Evolutionary conservation across 2,888 invertebrate genomes (phyloP).

Genomic region (Cotesia congregata): DNA sequence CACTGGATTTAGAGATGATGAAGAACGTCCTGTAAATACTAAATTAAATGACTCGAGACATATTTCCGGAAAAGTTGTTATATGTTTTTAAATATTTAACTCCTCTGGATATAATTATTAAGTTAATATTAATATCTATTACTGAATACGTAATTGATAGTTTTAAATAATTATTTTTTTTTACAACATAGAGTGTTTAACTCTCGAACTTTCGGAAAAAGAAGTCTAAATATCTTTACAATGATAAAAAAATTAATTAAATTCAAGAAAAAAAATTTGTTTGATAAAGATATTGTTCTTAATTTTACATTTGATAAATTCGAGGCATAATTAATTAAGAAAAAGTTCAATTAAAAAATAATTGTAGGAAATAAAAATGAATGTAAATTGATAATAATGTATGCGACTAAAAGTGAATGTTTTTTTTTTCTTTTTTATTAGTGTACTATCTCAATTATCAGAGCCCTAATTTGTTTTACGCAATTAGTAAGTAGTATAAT

Average conservation of each 20-base stretch:
- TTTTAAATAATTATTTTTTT: not conserved
- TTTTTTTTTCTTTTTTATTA: not conserved
- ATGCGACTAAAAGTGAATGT: not conserved
- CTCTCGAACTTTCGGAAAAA: not conserved
- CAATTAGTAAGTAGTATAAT: not conserved
- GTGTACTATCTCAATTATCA: not conserved
- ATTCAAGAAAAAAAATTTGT: no score
- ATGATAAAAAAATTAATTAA: no score
- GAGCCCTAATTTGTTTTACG: not conserved
- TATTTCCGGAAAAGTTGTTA: constrained; percentile 25
- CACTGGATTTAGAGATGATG: constrained; percentile 47
- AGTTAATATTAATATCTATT: not conserved
- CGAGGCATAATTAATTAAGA: not conserved
- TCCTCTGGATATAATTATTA: not conserved
- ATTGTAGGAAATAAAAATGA: not conserved
- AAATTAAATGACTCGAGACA: constrained; percentile 37
- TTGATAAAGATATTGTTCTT: no score
- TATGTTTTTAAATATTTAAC: constrained; percentile 19
- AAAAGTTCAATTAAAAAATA: not conserved
- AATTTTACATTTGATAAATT: no score
- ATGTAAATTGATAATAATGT: not conserved
- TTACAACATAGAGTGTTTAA: not conserved
- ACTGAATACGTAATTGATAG: not conserved
- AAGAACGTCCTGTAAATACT: constrained; percentile 42
- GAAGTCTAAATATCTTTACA: not conserved